Percentiles rank a stretch among this genome's conserved stretches.
Conservation (phyloP, 2,113 vertebrate species). For the Mesembrinibis cayennensis region DNA sequence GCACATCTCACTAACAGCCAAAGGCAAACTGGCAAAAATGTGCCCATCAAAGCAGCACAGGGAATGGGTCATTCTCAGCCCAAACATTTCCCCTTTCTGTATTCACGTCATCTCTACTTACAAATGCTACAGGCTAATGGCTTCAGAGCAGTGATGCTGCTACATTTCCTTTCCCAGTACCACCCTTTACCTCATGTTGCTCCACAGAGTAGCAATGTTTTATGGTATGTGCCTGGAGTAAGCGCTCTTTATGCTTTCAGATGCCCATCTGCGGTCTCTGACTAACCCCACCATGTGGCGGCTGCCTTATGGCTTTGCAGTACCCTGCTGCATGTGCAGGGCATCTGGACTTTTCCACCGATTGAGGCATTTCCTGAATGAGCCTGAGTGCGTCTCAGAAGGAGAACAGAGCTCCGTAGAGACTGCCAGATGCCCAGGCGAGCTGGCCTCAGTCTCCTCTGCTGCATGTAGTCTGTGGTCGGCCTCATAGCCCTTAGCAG, state of each 20-base stretch:
- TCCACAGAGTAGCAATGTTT: background rate
- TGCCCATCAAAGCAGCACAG: background rate
- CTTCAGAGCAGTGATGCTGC: background rate
- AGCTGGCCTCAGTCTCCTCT: background rate
- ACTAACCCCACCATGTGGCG: background rate
- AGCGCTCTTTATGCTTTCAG: background rate
- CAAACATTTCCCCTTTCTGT: background rate
- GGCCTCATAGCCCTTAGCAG: background rate
- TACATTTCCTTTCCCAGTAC: background rate
- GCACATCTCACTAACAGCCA: background rate
- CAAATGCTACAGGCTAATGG: background rate
- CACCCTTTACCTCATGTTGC: background rate
- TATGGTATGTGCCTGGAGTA: background rate
- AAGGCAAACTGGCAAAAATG: background rate
- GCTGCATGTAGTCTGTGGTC: background rate
- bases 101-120: background rate
- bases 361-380: background rate
- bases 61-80: background rate
- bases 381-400: background rate
- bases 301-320: background rate
- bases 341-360: slow-evolving; percentile 4
- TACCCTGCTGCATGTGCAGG: slow-evolving; percentile 4
- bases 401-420: background rate
- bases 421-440: background rate
- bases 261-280: background rate